Evolutionary conservation across 1,140 invertebrate species (phyloP).

Genomic region (Hyles euphorbiae): DNA sequence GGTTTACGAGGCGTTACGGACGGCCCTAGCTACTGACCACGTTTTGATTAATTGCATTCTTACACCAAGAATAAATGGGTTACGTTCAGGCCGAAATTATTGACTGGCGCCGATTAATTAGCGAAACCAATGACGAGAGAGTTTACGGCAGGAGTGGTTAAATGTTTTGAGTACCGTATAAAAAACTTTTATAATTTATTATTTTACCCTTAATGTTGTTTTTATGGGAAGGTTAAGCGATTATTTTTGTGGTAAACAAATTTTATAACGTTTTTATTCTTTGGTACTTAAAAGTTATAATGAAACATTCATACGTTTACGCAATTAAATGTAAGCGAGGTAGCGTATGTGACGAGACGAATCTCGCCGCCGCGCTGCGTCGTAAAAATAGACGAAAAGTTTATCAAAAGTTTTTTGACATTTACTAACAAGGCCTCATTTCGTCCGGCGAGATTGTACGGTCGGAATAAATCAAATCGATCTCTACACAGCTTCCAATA

Average conservation of each 20-base stretch:
- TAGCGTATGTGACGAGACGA: no score
- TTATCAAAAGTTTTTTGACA: conserved; percentile 60
- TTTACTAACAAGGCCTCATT: conserved; percentile 69
- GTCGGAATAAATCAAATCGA: conserved; percentile 69
- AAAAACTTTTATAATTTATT: conserved; percentile 34
- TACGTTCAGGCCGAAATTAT: conserved; percentile 44
- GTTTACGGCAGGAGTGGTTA: conserved; percentile 48
- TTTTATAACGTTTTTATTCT: no score
- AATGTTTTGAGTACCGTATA: conserved; percentile 37
- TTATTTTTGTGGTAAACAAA: conserved; percentile 12
- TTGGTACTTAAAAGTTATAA: not conserved
- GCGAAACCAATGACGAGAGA: conserved; percentile 55
- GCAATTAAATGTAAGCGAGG: no score
- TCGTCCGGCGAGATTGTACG: conserved; percentile 49
- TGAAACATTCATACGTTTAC: no score
- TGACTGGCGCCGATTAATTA: conserved; percentile 69
- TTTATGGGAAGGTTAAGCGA: conserved; percentile 17
- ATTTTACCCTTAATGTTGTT: conserved; percentile 25
- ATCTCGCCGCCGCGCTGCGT: no score
- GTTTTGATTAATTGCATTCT: conserved; percentile 73
- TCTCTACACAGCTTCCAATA: conserved; percentile 70
- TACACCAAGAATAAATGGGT: conserved; percentile 43
- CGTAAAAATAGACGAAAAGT: conserved; percentile 14
- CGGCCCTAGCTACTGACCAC: conserved; percentile 68
- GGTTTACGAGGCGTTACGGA: conserved; percentile 69